These are phyloP conservation scores for Sinhomidia bicolor DNA, from an alignment of 2,888 invertebrate species.

Conservation along the genomic window DNA sequence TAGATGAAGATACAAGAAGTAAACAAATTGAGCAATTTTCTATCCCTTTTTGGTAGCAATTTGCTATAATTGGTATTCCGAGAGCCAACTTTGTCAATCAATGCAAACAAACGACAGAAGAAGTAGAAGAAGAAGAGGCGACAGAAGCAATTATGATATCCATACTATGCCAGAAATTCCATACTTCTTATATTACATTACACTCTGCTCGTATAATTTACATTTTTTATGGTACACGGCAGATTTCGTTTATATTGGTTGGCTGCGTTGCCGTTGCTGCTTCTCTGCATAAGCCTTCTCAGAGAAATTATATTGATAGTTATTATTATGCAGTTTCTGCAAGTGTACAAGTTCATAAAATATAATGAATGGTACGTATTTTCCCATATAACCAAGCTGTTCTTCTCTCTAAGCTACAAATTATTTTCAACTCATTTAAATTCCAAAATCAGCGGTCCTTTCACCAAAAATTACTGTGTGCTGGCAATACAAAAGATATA, in stretches of 20 bases:
- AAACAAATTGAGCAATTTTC: slow-evolving; percentile 29
- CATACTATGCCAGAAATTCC: background rate
- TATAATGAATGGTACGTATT: slow-evolving; percentile 15
- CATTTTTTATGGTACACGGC: too few species aligned
- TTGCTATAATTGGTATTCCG: background rate
- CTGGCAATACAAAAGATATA: too few species aligned
- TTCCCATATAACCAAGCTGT: background rate
- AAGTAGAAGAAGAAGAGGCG: too few species aligned
- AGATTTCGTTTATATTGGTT: too few species aligned
- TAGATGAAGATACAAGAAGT: background rate
- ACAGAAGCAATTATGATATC: slow-evolving; percentile 31
- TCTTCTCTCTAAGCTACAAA: background rate
- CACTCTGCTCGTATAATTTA: too few species aligned
- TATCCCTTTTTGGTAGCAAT: slow-evolving; percentile 18
- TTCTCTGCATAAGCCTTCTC: background rate
- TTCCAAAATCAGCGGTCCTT: slow-evolving; percentile 43
- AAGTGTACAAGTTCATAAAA: background rate
- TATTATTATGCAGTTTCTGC: background rate
- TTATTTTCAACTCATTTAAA: slow-evolving; percentile 39
- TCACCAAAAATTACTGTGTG: slow-evolving; percentile 3
- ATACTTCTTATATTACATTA: background rate
- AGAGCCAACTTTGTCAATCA: slow-evolving; percentile 4
- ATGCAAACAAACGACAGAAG: background rate
- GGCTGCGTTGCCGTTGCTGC: too few species aligned
- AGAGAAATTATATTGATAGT: background rate